These are phyloP conservation scores for Hylaeus anthracinus DNA, from an alignment of 1,140 invertebrate genomes.

Conservation along the genomic window DNA sequence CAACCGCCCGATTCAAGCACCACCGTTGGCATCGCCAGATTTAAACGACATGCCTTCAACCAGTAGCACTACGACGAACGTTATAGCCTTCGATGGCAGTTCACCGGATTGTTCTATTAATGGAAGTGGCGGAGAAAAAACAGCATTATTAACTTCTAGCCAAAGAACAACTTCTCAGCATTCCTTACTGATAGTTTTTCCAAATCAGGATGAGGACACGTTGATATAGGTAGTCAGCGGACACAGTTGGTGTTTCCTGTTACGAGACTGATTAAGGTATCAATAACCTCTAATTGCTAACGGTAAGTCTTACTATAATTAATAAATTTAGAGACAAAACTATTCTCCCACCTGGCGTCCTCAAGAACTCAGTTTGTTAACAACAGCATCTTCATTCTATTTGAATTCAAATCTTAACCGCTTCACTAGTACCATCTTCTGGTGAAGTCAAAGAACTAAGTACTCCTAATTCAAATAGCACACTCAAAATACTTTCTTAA, in stretches of 20 bases:
- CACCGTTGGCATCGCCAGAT: constrained; percentile 84
- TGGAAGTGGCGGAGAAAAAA: constrained; percentile 84
- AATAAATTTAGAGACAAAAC: no score
- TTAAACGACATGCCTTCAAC: constrained; percentile 83
- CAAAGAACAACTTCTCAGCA: constrained; percentile 83
- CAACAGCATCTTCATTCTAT: no score
- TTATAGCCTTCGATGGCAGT: constrained; percentile 83
- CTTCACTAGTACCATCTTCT: no score
- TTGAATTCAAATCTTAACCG: no score
- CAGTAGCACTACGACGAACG: constrained; percentile 83
- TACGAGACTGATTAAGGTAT: constrained; percentile 29
- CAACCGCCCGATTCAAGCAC: constrained; percentile 80
- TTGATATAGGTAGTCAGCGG: constrained; percentile 81
- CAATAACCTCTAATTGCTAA: constrained; percentile 27
- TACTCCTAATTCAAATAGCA: no score
- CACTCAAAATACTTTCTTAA: no score
- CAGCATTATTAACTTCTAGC: constrained; percentile 80
- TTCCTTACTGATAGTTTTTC: constrained; percentile 86
- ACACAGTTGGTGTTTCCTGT: background rate
- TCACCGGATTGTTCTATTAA: constrained; percentile 84
- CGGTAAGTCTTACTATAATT: background rate
- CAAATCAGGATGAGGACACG: constrained; percentile 88
- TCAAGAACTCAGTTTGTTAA: no score
- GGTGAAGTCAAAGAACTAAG: no score
- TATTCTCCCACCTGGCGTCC: background rate